Conservation (phyloP, 2,888 invertebrate species). For the Ochropacha duplaris region DNA sequence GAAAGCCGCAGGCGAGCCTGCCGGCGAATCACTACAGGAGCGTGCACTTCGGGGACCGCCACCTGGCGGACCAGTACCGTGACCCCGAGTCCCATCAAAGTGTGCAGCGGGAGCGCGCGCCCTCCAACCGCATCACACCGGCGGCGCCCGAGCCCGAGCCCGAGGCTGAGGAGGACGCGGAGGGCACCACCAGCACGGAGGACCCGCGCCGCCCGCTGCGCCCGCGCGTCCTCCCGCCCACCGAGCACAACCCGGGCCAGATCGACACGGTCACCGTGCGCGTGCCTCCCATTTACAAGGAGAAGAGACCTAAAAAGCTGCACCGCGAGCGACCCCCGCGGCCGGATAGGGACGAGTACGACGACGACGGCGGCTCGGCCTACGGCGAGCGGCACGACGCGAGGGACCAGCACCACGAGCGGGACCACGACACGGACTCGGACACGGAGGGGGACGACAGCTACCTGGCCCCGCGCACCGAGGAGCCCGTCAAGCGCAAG, state of each 20-base stretch:
- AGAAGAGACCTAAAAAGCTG: slow-evolving; percentile 70
- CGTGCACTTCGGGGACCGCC: slow-evolving; percentile 73
- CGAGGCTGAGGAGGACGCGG: slow-evolving; percentile 58
- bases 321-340: slow-evolving; percentile 51
- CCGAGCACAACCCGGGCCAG: slow-evolving; percentile 75
- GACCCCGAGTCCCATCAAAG: slow-evolving; percentile 47
- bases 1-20: slow-evolving; percentile 38
- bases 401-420: slow-evolving; percentile 14
- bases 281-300: slow-evolving; percentile 76
- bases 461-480: slow-evolving; percentile 48
- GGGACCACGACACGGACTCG: slow-evolving; percentile 9
- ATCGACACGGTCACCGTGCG: slow-evolving; percentile 79
- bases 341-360: slow-evolving; percentile 50
- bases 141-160: slow-evolving; percentile 27
- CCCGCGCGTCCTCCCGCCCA: slow-evolving; percentile 74
- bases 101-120: slow-evolving; percentile 45
- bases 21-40: slow-evolving; percentile 62
- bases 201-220: slow-evolving; percentile 64
- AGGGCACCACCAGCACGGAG: slow-evolving; percentile 72
- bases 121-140: slow-evolving; percentile 44
- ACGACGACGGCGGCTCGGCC: slow-evolving; percentile 23
- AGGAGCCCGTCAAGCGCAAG: slow-evolving; percentile 49
- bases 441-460: slow-evolving; percentile 27
- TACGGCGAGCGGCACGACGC: slow-evolving; percentile 26
- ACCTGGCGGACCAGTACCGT: slow-evolving; percentile 44